Conservation (phyloP, 2,888 invertebrate genomes). For the Chrysina gloriosa region DNA sequence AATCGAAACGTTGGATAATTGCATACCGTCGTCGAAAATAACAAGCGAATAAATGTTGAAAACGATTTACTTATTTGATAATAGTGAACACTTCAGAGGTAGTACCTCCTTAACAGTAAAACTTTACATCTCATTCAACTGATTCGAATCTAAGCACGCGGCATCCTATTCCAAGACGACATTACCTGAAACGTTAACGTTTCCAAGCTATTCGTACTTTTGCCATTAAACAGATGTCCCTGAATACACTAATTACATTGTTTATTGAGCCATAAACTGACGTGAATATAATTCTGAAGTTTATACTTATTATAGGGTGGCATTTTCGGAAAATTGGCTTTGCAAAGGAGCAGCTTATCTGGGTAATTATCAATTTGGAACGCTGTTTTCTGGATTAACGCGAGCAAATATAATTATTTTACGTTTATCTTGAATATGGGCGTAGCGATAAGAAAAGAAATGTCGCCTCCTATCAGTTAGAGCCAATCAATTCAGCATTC, state of each 20-base stretch:
- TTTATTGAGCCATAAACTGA: constrained; percentile 21
- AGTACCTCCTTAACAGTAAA: constrained; percentile 12
- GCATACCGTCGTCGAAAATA: background rate
- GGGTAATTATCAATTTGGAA: background rate
- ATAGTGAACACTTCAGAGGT: constrained; percentile 8
- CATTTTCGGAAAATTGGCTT: background rate
- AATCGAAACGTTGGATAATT: background rate
- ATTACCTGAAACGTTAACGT: constrained; percentile 34
- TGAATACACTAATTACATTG: constrained; percentile 27
- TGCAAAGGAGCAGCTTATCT: background rate
- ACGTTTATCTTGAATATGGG: no score
- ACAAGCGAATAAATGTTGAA: constrained; percentile 13
- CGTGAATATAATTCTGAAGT: background rate
- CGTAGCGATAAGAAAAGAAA: no score
- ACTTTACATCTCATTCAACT: constrained; percentile 27
- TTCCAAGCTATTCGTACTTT: constrained; percentile 15
- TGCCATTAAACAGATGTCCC: constrained; percentile 32
- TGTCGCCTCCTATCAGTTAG: no score
- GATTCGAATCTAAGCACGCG: constrained; percentile 23
- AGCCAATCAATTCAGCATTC: no score
- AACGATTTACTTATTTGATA: background rate
- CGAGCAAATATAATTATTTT: background rate
- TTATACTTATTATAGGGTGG: background rate
- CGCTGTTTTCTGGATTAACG: background rate
- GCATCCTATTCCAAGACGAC: background rate